phyloP scores from a whole-genome alignment of 1,140 invertebrate species.

The Zaprionus kolodkinae region DNA sequence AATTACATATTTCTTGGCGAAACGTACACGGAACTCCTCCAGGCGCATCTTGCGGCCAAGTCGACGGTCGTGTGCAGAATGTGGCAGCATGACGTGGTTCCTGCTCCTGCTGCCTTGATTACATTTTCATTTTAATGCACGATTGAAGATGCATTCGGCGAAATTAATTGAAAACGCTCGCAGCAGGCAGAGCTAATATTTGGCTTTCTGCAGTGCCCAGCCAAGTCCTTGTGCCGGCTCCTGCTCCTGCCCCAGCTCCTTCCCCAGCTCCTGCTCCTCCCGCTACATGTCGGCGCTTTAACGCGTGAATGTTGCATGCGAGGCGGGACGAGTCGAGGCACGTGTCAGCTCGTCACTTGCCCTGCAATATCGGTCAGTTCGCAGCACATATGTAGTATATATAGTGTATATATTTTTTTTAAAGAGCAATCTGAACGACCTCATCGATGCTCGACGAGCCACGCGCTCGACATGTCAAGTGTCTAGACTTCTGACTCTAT shows the following conservation, averaged over 20 bases:
- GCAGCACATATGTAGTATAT: not conserved
- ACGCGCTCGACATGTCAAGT: conserved; percentile 49
- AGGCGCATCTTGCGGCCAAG: conserved; percentile 40
- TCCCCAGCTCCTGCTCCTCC: not conserved
- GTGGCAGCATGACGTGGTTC: not conserved
- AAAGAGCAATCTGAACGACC: conserved; percentile 3
- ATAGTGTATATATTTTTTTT: conserved; percentile 1
- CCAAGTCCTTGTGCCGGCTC: not conserved
- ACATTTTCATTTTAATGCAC: conserved; percentile 82
- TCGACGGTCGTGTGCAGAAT: conserved; percentile 41
- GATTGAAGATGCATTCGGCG: conserved; percentile 76
- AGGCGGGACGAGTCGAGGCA: conserved; percentile 40
- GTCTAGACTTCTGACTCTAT: conserved; percentile 64
- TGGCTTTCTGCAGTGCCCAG: conserved; percentile 49
- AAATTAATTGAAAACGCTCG: conserved; percentile 78
- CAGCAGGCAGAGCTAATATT: conserved; percentile 72
- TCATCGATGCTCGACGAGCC: conserved; percentile 10
- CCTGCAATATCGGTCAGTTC: not conserved
- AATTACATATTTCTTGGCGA: conserved; percentile 75
- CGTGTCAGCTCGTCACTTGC: conserved; percentile 8
- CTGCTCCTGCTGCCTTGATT: conserved; percentile 62
- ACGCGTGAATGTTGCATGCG: conserved; percentile 46
- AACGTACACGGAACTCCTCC: conserved; percentile 45
- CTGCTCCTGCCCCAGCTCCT: not conserved
- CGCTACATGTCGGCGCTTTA: conserved; percentile 51